phyloP scores from a whole-genome alignment of 2,113 vertebrate genomes.

The Scatophagus argus region DNA sequence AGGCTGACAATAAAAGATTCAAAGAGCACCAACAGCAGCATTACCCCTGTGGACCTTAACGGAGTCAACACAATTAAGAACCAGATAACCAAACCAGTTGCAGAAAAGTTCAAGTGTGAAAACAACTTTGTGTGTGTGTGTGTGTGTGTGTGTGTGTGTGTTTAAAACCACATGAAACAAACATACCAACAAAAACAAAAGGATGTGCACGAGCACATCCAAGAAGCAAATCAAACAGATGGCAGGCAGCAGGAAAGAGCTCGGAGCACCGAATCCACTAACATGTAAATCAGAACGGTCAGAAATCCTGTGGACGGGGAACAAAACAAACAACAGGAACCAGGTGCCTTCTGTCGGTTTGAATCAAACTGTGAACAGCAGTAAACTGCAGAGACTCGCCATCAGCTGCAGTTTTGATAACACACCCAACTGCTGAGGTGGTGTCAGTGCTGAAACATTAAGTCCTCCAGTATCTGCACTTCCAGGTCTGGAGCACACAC shows the following conservation, averaged over 20 bases:
- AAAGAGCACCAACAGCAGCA: not conserved
- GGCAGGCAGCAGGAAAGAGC: not conserved
- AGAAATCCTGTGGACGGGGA: constrained; percentile 3
- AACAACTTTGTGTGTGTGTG: not conserved
- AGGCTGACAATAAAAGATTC: not conserved
- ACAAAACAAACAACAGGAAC: too few relatives aligned
- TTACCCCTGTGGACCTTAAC: too few relatives aligned
- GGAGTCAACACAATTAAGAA: not conserved
- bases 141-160: not conserved
- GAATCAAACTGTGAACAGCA: constrained; percentile 11
- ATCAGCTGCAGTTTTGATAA: not conserved
- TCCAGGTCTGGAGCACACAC: too few relatives aligned
- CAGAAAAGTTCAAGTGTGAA: not conserved
- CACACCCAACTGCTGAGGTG: not conserved
- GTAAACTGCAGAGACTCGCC: not conserved
- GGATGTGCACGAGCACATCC: not conserved
- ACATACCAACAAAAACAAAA: not conserved
- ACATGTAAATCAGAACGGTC: constrained; percentile 15
- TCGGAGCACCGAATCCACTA: not conserved
- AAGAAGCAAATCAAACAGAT: constrained; percentile 6
- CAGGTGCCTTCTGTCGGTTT: constrained; percentile 16
- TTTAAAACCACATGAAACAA: constrained; percentile 24
- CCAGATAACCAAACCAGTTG: not conserved
- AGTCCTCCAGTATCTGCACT: not conserved
- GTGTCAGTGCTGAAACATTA: not conserved